Base-by-base conservation (phyloP, 2,888 invertebrate genomes). In the Synergus itoensis region DNA sequence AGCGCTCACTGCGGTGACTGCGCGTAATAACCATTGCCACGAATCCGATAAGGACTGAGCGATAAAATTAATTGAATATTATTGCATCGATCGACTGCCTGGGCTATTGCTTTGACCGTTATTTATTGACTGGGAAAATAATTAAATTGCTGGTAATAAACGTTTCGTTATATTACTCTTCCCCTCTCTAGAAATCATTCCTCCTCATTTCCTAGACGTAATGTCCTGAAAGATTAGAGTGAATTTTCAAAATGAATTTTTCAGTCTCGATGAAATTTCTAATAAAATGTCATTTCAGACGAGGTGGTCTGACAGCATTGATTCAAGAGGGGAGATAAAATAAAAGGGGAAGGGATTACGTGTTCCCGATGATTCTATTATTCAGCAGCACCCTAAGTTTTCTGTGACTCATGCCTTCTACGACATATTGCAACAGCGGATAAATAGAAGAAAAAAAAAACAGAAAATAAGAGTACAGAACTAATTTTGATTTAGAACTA, bases 121-220 rank as follows among this genome's bases (percentile, higher is more conserved):
- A 77, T 80, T 81, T 76, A 77, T 78, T 77, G 82, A 76, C 75
- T 78, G 78, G 80, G 82, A 85, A 84, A 84, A 86, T 87, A 82
- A 84, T 81, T 81, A 79, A 83, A 80, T 77, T 75, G 79, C 77
- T 48, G 48, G 77, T 65, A 82, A 79, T 75, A 82, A 79, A 80
- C 43, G 53, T 36, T 76, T 45, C 63, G 76, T 80, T 65, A 36
- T 77, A 45, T 77, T 73, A 67, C 77, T 76, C 79, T 76, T 77
- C 81, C 63, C 80, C 75, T 57, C 40, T n/a, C 75, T 57, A 28
- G 48, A 45, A 73, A 73, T 53, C 73, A 48, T 43, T 18, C 28
- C 69, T 77, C 18, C 28, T 43, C 41, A 76, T 53, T 76, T 53
- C 75, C 48, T 28, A 36, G 16, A 48, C 9, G 36, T 45, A 69